Evolutionary conservation across 2,888 invertebrate species (phyloP), one percentile per base, ranked within the genome.

Genomic region (Autographa pulchrina): DNA sequence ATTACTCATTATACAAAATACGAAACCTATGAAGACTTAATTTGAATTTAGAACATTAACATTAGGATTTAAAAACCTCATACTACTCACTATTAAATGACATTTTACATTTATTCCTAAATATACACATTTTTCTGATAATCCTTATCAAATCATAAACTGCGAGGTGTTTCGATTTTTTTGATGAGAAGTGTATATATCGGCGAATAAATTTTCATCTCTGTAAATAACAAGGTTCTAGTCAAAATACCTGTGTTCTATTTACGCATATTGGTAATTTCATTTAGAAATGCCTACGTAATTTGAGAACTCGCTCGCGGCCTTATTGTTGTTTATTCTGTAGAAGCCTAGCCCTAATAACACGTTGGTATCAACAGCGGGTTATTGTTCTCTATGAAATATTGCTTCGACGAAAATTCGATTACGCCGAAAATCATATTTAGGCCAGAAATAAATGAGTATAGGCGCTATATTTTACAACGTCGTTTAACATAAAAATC

Each of bases 371-470:
- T 48, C n/a, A 48, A 16, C 14, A 43, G 43, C 7, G 48, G 48
- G 65, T 48, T 62, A 62, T 70, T 41, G 58, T 67, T 65, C 59
- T 64, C 54, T 32, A 31, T 66, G 52, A 67, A 77, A 64, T 74
- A 71, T 72, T 70, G 66, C 54, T 61, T 64, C 56, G 68, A 68
- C 69, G 70, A 65, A 58, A 71, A 68, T 75, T 78, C 70, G 68
- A 75, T 81, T 78, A 81, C 72, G 69, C 81, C 75, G 56, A 60
- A 81, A 81, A 78, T 64, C 70, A 75, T 78, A 64, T 66, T 63
- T 48, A 9, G 62, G 18, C 61, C 62, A 63, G 67, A 71, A 79
- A 66, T 31, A 69, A 63, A 64, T 68, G 71, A 74, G 72, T 72
- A 74, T 64, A 60, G 32, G 63, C 67, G 61, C 31, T 77, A 64